These are phyloP conservation scores for Cheilosia grossa DNA, from an alignment of 2,888 invertebrate genomes.

Conservation along the genomic window DNA sequence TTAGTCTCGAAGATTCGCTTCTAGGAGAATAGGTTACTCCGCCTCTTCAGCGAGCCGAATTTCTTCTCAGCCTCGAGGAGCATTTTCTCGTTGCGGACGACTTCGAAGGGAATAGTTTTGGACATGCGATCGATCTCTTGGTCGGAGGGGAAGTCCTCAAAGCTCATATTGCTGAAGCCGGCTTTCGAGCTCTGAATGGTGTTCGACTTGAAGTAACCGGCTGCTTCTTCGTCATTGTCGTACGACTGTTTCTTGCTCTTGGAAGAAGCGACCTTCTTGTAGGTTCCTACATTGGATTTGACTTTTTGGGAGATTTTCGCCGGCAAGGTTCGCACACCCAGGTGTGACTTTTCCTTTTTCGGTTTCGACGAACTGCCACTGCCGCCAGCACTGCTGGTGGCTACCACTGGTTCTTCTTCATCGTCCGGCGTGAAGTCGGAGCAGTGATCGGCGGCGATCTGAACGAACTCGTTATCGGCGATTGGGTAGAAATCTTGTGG, in stretches of 20 bases:
- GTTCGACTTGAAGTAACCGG: constrained; percentile 81
- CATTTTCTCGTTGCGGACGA: constrained; percentile 85
- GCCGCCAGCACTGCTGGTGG: constrained; percentile 42
- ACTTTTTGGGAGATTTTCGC: constrained; percentile 83
- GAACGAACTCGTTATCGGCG: constrained; percentile 82
- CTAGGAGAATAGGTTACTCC: constrained; percentile 85
- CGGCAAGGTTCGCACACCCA: constrained; percentile 81
- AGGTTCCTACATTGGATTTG: constrained; percentile 79
- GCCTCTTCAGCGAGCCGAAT: constrained; percentile 83
- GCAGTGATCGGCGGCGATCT: constrained; percentile 81
- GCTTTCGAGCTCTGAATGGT: constrained; percentile 83
- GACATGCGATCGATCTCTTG: constrained; percentile 84
- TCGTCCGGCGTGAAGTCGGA: constrained; percentile 82
- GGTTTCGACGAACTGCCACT: constrained; percentile 76
- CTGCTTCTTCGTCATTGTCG: constrained; percentile 61
- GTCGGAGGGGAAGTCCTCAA: constrained; percentile 89
- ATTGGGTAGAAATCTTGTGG: constrained; percentile 80
- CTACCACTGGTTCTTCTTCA: constrained; percentile 82
- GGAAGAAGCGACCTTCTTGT: constrained; percentile 80
- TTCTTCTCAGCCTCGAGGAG: constrained; percentile 84
- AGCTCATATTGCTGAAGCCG: constrained; percentile 90
- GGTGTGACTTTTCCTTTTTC: constrained; percentile 82
- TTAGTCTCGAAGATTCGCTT: constrained; percentile 78
- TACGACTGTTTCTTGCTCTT: constrained; percentile 75
- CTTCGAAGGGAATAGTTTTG: constrained; percentile 86